Evolutionary conservation across 2,113 vertebrate genomes (phyloP).

Genomic region (Phoxinus phoxinus): DNA sequence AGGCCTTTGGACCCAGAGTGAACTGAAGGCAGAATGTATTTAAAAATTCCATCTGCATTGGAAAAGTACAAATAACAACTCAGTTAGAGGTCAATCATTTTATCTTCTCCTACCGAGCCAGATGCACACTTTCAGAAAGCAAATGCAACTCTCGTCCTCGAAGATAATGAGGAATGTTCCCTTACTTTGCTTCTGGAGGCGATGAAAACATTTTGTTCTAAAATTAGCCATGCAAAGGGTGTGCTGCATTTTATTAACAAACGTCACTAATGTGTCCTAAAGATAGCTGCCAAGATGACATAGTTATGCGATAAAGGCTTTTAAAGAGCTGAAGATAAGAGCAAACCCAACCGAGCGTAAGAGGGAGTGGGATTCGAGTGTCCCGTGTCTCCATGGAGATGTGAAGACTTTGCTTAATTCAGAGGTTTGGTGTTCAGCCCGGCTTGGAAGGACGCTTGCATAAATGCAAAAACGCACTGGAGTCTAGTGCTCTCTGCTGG

Average conservation of each 20-base stretch:
- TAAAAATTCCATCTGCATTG: background rate
- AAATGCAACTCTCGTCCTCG: constrained; percentile 2
- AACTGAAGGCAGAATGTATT: background rate
- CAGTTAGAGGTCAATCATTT: background rate
- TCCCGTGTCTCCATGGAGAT: constrained; percentile 47
- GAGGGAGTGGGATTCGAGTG: constrained; percentile 40
- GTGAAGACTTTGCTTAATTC: constrained; percentile 38
- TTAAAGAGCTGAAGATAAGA: constrained; percentile 1
- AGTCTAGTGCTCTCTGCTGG: constrained; percentile 57
- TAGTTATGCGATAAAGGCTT: background rate
- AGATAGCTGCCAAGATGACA: constrained; percentile 28
- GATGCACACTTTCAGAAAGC: background rate
- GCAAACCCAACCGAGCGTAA: background rate
- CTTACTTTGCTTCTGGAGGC: background rate
- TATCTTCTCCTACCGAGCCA: background rate
- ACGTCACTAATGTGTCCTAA: constrained; percentile 26
- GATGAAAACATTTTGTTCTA: constrained; percentile 17
- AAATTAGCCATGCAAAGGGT: constrained; percentile 4
- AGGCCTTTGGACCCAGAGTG: background rate
- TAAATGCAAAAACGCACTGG: background rate
- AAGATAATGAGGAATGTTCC: constrained; percentile 6
- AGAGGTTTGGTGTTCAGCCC: constrained; percentile 41
- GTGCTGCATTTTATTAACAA: constrained; percentile 22
- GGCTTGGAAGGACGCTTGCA: background rate
- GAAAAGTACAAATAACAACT: constrained; percentile 22